Conservation (phyloP, 2,888 invertebrate genomes). For the Caenorhabditis angaria region DNA sequence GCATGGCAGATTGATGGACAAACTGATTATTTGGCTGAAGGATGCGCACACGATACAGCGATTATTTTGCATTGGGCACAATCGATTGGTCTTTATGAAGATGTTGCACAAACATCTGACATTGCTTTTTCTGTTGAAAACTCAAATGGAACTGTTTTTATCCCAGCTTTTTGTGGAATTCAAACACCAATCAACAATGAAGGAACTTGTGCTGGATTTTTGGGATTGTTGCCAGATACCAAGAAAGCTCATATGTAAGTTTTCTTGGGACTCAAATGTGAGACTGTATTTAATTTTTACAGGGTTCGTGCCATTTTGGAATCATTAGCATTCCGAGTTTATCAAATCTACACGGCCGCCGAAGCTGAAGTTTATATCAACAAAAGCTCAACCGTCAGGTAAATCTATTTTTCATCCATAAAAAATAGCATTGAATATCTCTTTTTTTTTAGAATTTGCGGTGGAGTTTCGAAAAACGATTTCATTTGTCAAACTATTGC, state of each 20-base stretch:
- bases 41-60: conserved; percentile 87
- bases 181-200: conserved; percentile 90
- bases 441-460: conserved; percentile 81
- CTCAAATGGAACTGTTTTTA: conserved; percentile 77
- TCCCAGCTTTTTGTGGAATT: conserved; percentile 86
- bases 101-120: conserved; percentile 49
- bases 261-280: not conserved
- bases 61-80: conserved; percentile 85
- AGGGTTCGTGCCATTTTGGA: conserved; percentile 84
- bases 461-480: conserved; percentile 93
- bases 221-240: conserved; percentile 81
- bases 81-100: conserved; percentile 52
- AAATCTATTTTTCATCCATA: not conserved
- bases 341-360: conserved; percentile 82
- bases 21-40: conserved; percentile 82
- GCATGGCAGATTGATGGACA: conserved; percentile 81
- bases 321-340: conserved; percentile 84
- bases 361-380: conserved; percentile 79
- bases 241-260: conserved; percentile 75
- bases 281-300: conserved; percentile 3
- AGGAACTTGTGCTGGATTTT: conserved; percentile 84
- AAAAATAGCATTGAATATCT: too few relatives aligned
- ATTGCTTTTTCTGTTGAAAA: conserved; percentile 47
- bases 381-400: conserved; percentile 51
- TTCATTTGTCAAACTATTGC: conserved; percentile 89